Evolutionary conservation across 2,888 invertebrate genomes (phyloP), one percentile per base, ranked within the genome.

Genomic region (Epsilonema sp.): DNA sequence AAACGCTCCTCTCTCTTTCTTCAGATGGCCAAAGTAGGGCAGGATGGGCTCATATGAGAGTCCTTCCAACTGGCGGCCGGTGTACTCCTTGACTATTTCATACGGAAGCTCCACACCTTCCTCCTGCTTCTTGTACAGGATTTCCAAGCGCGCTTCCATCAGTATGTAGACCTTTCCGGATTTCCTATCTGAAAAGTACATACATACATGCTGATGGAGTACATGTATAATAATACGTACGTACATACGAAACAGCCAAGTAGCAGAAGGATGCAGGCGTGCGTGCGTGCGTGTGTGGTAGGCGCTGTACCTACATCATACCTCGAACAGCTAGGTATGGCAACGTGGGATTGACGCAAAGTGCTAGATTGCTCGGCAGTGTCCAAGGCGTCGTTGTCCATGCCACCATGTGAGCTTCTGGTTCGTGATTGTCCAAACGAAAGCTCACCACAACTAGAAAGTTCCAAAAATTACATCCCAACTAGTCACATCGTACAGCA

Each of bases 341-440:
- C n/a, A n/a, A n/a, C 45, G 78, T 78, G 1, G 89, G 79, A 71
- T 94, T 80, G 11, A 94, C 90, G 71, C 90, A 90, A 2, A 92
- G 76, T 1, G 89, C 78, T 56, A 92, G 70, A 70, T 99, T 99
- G 58, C 89, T 89, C 0, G 97, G 97, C 52, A 99, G 71, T 21
- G 97, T 99, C 97, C 97, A 99, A 0, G 97, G 97, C 11, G 97
- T 99, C 3, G 97, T 97, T 0, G 97, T 99, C 97, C 97, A 99
- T 2, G 87, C 84, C 8, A 92, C 70, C 45, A 90, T 39, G 20
- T 5, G n/a, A 20, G 21, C 22, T 19, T 5, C 13, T 20, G 39
- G 39, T 39, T 39, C 39, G n/a, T n/a, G n/a, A 31, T 80, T 76
- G 37, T 78, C 65, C 41, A 92, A 71, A 16, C 85, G 85, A 59